These are phyloP conservation scores for Empidonax alnorum DNA, from an alignment of 2,113 vertebrate genomes.

Conservation along the genomic window DNA sequence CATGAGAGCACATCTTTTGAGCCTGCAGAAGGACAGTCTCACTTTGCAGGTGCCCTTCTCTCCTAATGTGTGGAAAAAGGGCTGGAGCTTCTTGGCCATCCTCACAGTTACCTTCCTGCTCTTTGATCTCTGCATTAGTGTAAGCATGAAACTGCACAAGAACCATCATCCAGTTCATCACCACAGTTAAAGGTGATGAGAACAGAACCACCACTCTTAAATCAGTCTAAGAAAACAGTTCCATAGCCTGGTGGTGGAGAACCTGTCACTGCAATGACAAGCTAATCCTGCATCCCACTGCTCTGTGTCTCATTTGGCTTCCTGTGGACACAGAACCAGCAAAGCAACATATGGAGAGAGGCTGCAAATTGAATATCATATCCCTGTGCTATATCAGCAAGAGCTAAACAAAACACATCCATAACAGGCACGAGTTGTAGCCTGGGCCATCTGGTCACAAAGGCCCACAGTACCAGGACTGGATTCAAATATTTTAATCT, in stretches of 20 bases:
- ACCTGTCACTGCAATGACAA: constrained; percentile 45
- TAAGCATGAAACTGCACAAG: neutral
- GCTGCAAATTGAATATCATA: constrained; percentile 41
- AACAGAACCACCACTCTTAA: neutral
- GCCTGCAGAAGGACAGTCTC: neutral
- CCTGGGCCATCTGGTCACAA: constrained; percentile 33
- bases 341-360: constrained; percentile 66
- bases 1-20: neutral
- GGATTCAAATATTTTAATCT: neutral
- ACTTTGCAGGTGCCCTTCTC: neutral
- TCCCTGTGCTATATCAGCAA: constrained; percentile 25
- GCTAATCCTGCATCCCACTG: neutral
- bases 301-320: constrained; percentile 15
- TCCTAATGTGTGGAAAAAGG: neutral
- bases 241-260: neutral
- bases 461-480: neutral
- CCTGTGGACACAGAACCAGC: constrained; percentile 55
- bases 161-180: neutral
- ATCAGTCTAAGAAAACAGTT: neutral
- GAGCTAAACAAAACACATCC: constrained; percentile 16
- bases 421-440: neutral
- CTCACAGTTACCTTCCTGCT: neutral
- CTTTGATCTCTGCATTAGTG: neutral
- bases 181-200: neutral
- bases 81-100: neutral